Percentiles rank a stretch among this genome's conserved stretches.
These are phyloP conservation scores for Marisa cornuarietis DNA, from an alignment of 1,140 invertebrate genomes.

Conservation along the genomic window DNA sequence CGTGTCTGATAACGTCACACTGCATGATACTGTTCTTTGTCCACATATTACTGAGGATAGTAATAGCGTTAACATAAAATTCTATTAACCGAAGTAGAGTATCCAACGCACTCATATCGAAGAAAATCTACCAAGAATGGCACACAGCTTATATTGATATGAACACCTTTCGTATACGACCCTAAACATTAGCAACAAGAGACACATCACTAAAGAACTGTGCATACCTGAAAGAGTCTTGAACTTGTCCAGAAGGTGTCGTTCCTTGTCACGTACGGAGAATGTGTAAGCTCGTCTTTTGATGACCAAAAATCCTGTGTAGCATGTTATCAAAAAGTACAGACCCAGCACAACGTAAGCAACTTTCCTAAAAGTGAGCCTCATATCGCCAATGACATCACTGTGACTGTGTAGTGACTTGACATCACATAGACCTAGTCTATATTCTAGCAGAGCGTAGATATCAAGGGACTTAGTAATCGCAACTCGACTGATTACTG, in stretches of 20 bases:
- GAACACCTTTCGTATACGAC: too few species aligned
- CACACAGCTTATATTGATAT: too few species aligned
- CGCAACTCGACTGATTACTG: background rate
- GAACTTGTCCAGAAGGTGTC: constrained; percentile 34
- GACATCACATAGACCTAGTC: background rate
- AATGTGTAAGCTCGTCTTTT: constrained; percentile 38
- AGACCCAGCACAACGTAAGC: constrained; percentile 51
- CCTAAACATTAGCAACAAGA: too few species aligned
- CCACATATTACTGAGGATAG: too few species aligned
- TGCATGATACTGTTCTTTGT: too few species aligned
- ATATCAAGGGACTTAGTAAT: background rate
- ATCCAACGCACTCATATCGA: too few species aligned
- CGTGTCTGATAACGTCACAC: too few species aligned
- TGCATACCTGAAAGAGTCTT: constrained; percentile 46
- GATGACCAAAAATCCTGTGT: constrained; percentile 60
- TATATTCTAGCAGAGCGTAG: background rate
- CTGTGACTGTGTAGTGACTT: background rate
- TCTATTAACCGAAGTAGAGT: too few species aligned
- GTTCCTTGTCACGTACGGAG: constrained; percentile 31
- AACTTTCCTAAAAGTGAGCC: constrained; percentile 50
- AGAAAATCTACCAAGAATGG: too few species aligned
- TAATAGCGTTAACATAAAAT: too few species aligned
- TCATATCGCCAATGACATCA: constrained; percentile 22
- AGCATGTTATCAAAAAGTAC: constrained; percentile 62
- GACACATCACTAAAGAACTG: background rate